Conservation (phyloP, 2,113 vertebrate species). For the Elaphurus davidianus region DNA sequence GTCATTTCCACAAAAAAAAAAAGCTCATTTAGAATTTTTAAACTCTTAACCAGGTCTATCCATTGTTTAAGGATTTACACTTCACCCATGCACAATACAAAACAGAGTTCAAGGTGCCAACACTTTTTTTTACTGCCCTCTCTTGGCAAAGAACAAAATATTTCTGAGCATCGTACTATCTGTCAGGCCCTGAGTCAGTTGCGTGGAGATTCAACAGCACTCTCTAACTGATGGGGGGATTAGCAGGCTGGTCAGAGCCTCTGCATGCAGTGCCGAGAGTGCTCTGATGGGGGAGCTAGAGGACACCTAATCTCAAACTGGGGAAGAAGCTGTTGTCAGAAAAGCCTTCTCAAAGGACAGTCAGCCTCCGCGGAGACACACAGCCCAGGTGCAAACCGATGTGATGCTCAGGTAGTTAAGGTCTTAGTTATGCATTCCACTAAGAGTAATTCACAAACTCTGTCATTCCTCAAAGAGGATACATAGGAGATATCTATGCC, state of each 20-base stretch:
- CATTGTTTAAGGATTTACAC: background rate
- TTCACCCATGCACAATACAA: background rate
- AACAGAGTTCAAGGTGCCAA: background rate
- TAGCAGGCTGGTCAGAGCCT: background rate
- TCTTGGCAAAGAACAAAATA: background rate
- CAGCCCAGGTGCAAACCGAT: background rate
- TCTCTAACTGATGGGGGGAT: rapidly evolving
- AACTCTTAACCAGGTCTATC: background rate
- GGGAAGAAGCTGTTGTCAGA: background rate
- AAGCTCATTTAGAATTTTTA: background rate
- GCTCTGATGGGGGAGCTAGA: background rate
- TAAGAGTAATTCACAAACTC: background rate
- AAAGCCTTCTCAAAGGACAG: background rate
- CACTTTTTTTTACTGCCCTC: background rate
- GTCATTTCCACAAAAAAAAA: background rate
- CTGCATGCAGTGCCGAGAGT: background rate
- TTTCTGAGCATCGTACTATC: background rate
- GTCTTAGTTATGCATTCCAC: background rate
- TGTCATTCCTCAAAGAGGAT: background rate
- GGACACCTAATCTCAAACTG: background rate
- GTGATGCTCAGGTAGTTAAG: background rate
- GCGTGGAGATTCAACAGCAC: background rate
- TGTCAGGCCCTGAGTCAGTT: background rate
- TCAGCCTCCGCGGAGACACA: background rate
- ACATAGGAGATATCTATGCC: rapidly evolving